Base-by-base conservation (phyloP, 2,113 vertebrate species). In the Myodes glareolus region DNA sequence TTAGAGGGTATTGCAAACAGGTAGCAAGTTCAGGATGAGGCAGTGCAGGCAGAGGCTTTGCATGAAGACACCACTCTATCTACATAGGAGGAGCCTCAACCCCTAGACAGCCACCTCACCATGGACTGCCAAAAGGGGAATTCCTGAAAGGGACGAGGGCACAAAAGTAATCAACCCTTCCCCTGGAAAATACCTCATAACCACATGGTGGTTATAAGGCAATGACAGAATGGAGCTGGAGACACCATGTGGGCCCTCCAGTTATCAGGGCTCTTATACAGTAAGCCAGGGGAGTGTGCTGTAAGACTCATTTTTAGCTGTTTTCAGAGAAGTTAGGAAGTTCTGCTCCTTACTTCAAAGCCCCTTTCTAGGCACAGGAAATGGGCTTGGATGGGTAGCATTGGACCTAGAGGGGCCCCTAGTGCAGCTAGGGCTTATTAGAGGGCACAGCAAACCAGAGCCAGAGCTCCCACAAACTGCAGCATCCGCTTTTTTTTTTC, bases 281-380 rank as follows among this genome's bases (percentile, higher is more conserved):
- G 52, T 42, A 73, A 36, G 27, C 42, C 45, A 77, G 67, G 31
- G 72, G 58, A 73, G 52, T 16, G 33, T 0, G 65, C 36, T 7
- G 50, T 1, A 86, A 72, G 88, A 52, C 29, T 42, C 76, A 23
- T 63, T 84, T 88, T 84, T 63, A 68, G 65, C 25, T 5, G 7
- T 91, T 95, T 94, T 75, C 94, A 92, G 73, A 92, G 55, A 84
- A 16, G n/a, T 8, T 63, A 84, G 55, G 33, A 93, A 75, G 61
- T 55, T 86, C 27, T 89, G 76, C 47, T 94, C 61, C 31, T 92
- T 67, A 55, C 65, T 88, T 91, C 52, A 61, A 76, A 78, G 87
- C 36, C 21, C 27, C 55, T 42, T 45, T 93, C 61, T 58, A 23
- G 7, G 10, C 8, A 73, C 25, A 73, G 68, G 70, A 82, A 82